Conservation (phyloP, 2,113 vertebrate genomes). For the Lasiurus borealis region DNA sequence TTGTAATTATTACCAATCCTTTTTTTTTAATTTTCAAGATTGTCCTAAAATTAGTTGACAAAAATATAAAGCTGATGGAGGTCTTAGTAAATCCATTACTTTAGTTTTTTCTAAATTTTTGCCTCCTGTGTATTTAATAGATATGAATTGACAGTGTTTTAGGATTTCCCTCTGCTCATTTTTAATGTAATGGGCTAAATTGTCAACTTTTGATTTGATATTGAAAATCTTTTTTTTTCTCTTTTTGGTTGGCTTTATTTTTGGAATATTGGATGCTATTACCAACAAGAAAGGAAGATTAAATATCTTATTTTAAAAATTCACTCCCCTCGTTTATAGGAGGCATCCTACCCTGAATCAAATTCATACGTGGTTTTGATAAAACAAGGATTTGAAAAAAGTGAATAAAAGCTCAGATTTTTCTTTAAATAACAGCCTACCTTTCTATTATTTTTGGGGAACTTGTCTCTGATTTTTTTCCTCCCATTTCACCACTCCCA, state of each 20-base stretch:
- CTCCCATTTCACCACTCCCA: neutral
- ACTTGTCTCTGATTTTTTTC: neutral
- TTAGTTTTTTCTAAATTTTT: neutral
- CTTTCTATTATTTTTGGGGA: neutral
- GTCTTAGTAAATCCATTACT: neutral
- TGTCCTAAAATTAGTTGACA: neutral
- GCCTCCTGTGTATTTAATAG: neutral
- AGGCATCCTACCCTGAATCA: neutral
- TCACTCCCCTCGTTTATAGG: neutral
- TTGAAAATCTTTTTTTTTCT: neutral
- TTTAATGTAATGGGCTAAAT: neutral
- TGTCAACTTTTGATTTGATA: neutral
- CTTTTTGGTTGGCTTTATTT: neutral
- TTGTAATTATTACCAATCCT: neutral
- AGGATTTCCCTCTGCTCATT: neutral
- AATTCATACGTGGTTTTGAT: slow-evolving; percentile 20
- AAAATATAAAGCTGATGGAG: neutral
- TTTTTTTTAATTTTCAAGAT: neutral
- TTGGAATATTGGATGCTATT: neutral
- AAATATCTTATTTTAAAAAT: neutral
- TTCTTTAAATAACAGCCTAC: neutral
- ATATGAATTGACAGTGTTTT: neutral
- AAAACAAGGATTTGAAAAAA: neutral
- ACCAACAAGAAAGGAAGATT: neutral
- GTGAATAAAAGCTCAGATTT: neutral